Conservation (phyloP, 2,113 vertebrate genomes). For the Ondatra zibethicus region DNA sequence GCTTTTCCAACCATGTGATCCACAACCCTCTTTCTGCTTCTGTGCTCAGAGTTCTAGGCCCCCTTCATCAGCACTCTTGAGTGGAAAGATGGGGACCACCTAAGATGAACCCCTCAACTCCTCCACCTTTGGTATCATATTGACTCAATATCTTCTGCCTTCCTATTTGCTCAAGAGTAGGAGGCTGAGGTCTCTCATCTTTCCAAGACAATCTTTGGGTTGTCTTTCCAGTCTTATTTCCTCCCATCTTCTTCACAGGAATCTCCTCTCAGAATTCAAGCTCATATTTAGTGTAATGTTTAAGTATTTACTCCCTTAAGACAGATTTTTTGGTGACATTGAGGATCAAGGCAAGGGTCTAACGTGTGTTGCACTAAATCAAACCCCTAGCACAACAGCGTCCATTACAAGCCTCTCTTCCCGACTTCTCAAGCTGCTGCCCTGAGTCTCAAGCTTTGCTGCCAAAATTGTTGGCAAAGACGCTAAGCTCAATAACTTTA, state of each 20-base stretch:
- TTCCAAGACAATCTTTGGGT: neutral
- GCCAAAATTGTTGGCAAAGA: constrained; percentile 5
- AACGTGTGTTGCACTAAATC: neutral
- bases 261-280: constrained; percentile 11
- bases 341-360: neutral
- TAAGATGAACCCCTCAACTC: neutral
- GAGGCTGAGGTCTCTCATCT: neutral
- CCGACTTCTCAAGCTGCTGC: neutral
- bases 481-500: neutral
- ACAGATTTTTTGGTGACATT: neutral
- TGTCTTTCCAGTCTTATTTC: neutral
- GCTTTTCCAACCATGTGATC: neutral
- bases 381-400: neutral
- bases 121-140: neutral
- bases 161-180: neutral
- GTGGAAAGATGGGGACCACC: neutral
- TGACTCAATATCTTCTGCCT: too few relatives aligned
- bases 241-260: neutral
- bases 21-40: neutral
- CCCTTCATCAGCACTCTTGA: neutral
- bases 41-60: neutral
- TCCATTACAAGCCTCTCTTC: neutral
- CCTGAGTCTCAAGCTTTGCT: constrained; percentile 3
- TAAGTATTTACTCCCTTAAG: neutral
- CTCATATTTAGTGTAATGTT: neutral